These are phyloP conservation scores for Bubo bubo DNA, from an alignment of 2,113 vertebrate species.

Conservation along the genomic window DNA sequence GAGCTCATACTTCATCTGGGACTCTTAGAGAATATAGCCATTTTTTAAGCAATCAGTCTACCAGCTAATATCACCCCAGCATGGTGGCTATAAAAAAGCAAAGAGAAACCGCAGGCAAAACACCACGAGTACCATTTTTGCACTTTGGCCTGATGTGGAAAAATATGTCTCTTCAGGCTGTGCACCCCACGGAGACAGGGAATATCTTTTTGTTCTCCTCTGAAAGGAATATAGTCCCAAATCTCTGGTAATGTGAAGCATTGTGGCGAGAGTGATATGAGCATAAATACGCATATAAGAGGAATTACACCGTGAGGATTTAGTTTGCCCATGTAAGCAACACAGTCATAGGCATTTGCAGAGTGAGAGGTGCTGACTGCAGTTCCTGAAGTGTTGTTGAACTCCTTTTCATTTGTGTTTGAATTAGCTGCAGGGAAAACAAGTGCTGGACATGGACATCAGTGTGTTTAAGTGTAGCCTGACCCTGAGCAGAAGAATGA, in stretches of 20 bases:
- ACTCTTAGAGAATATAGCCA: background rate
- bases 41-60: background rate
- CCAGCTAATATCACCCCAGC: background rate
- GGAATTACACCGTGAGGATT: background rate
- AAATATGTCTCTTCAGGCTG: background rate
- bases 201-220: background rate
- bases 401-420: background rate
- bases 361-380: background rate
- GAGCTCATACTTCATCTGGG: background rate
- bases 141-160: background rate
- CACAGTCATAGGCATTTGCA: background rate
- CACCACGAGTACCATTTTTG: background rate
- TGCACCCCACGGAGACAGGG: background rate
- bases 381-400: background rate
- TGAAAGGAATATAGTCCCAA: background rate
- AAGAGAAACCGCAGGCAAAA: fast-evolving
- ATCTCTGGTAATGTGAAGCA: background rate
- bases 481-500: background rate
- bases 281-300: background rate
- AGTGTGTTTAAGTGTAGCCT: background rate
- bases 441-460: background rate
- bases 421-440: background rate
- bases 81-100: background rate
- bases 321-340: background rate
- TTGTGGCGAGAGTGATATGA: background rate